Percentiles rank a stretch among this genome's conserved stretches.
phyloP scores from a whole-genome alignment of 2,797 vertebrate species.

The Darevskia mixta region DNA sequence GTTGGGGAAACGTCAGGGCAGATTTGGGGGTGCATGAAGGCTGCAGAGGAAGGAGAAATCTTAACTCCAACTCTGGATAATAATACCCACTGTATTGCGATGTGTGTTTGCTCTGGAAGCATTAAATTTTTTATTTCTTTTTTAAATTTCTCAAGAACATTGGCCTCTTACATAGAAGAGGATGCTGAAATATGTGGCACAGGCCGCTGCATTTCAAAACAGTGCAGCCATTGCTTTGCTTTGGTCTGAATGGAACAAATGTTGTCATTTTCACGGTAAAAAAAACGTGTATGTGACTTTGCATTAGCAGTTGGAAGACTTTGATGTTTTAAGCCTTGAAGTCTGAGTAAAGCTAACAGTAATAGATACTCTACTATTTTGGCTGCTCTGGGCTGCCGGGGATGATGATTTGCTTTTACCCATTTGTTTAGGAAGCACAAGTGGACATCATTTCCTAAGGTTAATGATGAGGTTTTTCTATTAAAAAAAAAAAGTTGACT shows the following conservation, averaged over 20 bases:
- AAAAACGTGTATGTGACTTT: slow-evolving; percentile 70
- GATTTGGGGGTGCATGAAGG: too few species aligned
- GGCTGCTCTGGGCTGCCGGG: slow-evolving; percentile 29
- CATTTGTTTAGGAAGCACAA: slow-evolving; percentile 31
- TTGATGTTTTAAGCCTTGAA: slow-evolving; percentile 48
- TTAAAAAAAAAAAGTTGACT: background rate
- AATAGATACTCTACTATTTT: background rate
- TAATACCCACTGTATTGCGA: background rate
- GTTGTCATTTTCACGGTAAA: slow-evolving; percentile 50
- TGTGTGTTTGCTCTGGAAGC: background rate
- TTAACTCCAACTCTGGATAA: too few species aligned
- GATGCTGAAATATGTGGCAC: slow-evolving; percentile 57
- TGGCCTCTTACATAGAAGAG: background rate
- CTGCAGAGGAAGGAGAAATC: too few species aligned
- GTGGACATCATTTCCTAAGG: slow-evolving; percentile 7
- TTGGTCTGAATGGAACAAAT: slow-evolving; percentile 71
- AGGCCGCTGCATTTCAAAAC: slow-evolving; percentile 64
- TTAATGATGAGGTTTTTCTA: slow-evolving; percentile 3
- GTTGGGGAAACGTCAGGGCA: too few species aligned
- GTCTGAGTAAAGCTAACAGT: slow-evolving; percentile 47
- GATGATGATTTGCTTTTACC: slow-evolving; percentile 58
- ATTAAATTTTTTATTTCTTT: background rate
- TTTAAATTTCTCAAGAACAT: background rate
- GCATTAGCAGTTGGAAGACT: background rate
- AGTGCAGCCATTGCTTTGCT: slow-evolving; percentile 69